Percentiles rank a stretch among this genome's conserved stretches.
Conservation (phyloP, 2,888 invertebrate species). For the Yponomeuta evonymella region DNA sequence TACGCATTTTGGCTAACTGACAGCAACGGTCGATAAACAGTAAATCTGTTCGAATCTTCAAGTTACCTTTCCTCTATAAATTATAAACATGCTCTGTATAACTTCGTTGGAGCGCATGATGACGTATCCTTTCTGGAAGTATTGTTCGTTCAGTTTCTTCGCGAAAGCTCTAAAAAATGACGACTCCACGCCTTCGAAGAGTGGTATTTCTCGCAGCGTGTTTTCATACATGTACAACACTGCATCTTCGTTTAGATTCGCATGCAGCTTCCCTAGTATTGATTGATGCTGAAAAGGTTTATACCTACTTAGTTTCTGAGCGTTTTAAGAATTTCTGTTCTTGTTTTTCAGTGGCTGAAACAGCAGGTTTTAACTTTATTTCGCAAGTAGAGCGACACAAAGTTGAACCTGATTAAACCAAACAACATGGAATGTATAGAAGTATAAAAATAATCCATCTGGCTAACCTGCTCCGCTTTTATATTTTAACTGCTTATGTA, state of each 20-base stretch:
- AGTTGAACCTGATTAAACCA: too few species aligned
- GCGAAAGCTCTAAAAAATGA: slow-evolving; percentile 74
- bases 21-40: too few species aligned
- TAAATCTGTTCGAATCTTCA: neutral
- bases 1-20: too few species aligned
- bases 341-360: too few species aligned
- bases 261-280: slow-evolving; percentile 67
- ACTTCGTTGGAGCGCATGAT: slow-evolving; percentile 63
- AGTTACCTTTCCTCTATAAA: slow-evolving; percentile 65
- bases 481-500: too few species aligned
- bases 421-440: too few species aligned
- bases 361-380: too few species aligned
- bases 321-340: neutral
- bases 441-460: too few species aligned
- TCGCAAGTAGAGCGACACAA: too few species aligned
- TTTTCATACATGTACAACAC: slow-evolving; percentile 72
- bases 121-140: slow-evolving; percentile 67
- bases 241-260: slow-evolving; percentile 72
- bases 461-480: too few species aligned
- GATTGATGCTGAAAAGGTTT: slow-evolving; percentile 50
- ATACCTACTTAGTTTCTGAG: neutral
- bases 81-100: slow-evolving; percentile 59
- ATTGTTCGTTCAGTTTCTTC: slow-evolving; percentile 59
- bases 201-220: slow-evolving; percentile 68
- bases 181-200: slow-evolving; percentile 70